Evolutionary conservation across 2,797 vertebrate species (phyloP), one percentile per base, ranked within the genome.

Genomic region (Hoplostethus mediterraneus): DNA sequence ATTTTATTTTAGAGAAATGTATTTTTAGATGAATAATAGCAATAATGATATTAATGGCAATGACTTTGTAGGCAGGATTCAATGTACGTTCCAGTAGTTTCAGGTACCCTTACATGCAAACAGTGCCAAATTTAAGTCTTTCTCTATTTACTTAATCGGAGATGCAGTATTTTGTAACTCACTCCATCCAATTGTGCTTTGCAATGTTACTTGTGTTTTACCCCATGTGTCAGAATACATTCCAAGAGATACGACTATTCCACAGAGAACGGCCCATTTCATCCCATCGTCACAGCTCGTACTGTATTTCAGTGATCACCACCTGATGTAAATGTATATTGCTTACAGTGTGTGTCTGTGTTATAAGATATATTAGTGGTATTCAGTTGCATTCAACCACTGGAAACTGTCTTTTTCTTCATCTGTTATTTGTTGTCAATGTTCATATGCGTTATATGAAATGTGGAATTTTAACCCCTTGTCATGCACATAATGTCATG

Each of bases 1-100:
- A 25, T 86, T 90, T 75, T 80, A 79, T 80, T 91, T 82, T 75
- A 64, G 72, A 65, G 52, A 89, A 85, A 80, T 81, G 4, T 89
- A 76, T 91, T 89, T 90, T 86, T 85, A 80, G 75, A 89, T 72
- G 56, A 74, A 83, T 74, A 59, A 82, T 54, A 77, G 81, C 67
- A 85, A 89, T 80, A 84, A 84, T 81, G 12, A 80, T 62, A 58
- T 63, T 54, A 70, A 68, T 81, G 28, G 40, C 83, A 80, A 53
- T 36, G 63, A 30, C 70, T 62, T 63, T 73, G 33, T 47, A 31
- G 30, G 36, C 71, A 74, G 69, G 55, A 65, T 31, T 82, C 31
- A 21, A 12, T 77, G 36, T 71, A 67, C 73, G 21, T 75, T 70
- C 16, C 45, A 73, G 47, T 77, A 54, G 13, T 81, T 77, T 79